Evolutionary conservation across 2,888 invertebrate species (phyloP).

Genomic region (Seladonia tumulorum): DNA sequence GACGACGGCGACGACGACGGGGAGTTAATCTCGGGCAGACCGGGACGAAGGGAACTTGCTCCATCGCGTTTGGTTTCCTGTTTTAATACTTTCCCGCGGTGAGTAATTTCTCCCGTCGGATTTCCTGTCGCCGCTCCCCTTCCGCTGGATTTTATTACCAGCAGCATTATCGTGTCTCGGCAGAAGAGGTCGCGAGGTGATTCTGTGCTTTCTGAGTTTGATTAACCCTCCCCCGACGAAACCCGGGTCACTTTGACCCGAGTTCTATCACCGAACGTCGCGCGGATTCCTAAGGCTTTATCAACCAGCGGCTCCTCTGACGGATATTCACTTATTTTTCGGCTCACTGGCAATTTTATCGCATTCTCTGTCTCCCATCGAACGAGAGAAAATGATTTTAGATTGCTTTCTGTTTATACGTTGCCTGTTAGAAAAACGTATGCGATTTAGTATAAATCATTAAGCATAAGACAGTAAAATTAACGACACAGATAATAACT

Average conservation of each 20-base stretch:
- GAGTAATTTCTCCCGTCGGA: conserved; percentile 12
- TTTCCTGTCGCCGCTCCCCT: conserved; percentile 8
- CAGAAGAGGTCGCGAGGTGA: neutral
- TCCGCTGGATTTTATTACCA: conserved; percentile 2
- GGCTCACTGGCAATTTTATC: no score
- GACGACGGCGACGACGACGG: conserved; percentile 48
- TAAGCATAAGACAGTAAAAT: no score
- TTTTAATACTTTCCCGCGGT: conserved; percentile 27
- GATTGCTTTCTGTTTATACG: no score
- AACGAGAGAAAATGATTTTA: neutral
- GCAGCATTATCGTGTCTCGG: neutral
- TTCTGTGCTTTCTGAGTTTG: neutral
- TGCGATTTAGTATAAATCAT: no score
- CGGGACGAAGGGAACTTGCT: conserved; percentile 55
- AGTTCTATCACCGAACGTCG: no score
- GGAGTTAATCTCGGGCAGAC: conserved; percentile 67
- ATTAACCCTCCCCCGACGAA: neutral
- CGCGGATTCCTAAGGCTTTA: neutral
- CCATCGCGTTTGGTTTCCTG: conserved; percentile 34
- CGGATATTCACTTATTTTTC: no score
- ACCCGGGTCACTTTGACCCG: neutral
- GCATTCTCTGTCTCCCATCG: no score
- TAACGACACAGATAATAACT: no score
- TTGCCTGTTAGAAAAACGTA: no score
- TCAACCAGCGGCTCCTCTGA: no score